Percentiles rank a stretch among this genome's conserved stretches.
phyloP scores from a whole-genome alignment of 2,797 vertebrate genomes.

The Phylloscopus collybita region DNA sequence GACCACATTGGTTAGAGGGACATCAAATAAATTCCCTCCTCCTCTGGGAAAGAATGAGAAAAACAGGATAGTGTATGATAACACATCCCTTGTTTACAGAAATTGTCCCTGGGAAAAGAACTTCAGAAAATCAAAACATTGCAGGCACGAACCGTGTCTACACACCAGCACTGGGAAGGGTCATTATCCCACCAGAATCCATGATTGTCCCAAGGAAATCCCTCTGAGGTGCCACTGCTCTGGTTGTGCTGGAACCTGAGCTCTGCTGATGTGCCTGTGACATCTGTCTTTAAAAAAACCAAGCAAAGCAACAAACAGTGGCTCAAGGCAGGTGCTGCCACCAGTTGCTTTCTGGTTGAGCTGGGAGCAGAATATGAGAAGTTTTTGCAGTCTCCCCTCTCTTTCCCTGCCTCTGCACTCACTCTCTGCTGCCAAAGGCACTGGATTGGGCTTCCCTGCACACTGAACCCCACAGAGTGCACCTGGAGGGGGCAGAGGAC shows the following conservation, averaged over 20 bases:
- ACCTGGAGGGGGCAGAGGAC: background rate
- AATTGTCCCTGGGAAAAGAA: too few relatives aligned
- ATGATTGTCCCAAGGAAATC: fast-evolving
- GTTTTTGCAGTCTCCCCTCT: background rate
- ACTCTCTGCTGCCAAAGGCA: background rate
- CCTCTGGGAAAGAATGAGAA: too few relatives aligned
- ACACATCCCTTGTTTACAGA: too few relatives aligned
- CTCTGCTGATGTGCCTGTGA: background rate
- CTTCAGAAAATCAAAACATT: too few relatives aligned
- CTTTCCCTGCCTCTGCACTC: background rate
- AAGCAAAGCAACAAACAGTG: background rate
- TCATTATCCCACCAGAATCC: background rate
- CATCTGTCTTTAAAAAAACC: background rate
- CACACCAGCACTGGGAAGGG: background rate
- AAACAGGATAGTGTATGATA: too few relatives aligned
- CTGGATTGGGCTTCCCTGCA: background rate
- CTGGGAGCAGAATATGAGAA: background rate
- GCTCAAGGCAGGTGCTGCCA: background rate
- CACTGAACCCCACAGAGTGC: fast-evolving
- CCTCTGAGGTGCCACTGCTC: background rate
- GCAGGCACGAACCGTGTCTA: too few relatives aligned
- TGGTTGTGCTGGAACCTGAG: background rate
- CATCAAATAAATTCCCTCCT: too few relatives aligned
- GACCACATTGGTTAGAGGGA: too few relatives aligned
- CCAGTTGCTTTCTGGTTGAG: background rate